Base-by-base conservation (phyloP, 1,140 invertebrate species). In the Fopius arisanus region DNA sequence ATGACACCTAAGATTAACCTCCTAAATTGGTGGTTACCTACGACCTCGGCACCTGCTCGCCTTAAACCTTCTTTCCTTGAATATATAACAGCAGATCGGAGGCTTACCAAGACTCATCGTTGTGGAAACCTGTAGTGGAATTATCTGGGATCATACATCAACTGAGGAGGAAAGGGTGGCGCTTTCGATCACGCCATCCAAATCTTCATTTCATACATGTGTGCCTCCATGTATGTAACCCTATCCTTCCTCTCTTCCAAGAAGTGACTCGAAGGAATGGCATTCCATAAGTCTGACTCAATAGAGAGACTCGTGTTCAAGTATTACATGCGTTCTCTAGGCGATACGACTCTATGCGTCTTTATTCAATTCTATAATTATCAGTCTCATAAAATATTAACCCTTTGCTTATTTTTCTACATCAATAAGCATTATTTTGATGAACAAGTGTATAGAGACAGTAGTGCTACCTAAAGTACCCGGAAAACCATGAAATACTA, bases 81-180 rank as follows among this genome's bases (percentile, higher is more conserved):
- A 28, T n/a, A 31, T 31, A 65, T 16, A 31, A 65, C 10, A 71
- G 63, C 65, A 72, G 41, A 62, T 74, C 43, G 5, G 67, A 74
- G 73, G 75, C 72, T 62, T 62, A 37, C 26, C 16, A 31, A 75
- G 78, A 78, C 75, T 84, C 84, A 84, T 80, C 78, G 77, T 51
- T 79, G 65, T 77, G 78, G 80, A 75, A 85, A 84, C 80, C 74
- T 74, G 67, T 70, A n/a, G n/a, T n/a, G 29, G 63, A 74, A 75
- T 75, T 79, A 78, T 75, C 78, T 78, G 54, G 62, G 51, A 70
- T 77, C 54, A 48, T 72, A 59, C 23, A 59, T 72, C 41, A 70
- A 41, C 40, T 43, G 54, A 14, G 69, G 23, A 31, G 41, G 77
- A 76, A 73, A 80, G 74, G 73, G 72, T 76, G 75, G 75, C 75